These are phyloP conservation scores for Jaculus jaculus DNA, from an alignment of 2,113 vertebrate species.

Conservation along the genomic window DNA sequence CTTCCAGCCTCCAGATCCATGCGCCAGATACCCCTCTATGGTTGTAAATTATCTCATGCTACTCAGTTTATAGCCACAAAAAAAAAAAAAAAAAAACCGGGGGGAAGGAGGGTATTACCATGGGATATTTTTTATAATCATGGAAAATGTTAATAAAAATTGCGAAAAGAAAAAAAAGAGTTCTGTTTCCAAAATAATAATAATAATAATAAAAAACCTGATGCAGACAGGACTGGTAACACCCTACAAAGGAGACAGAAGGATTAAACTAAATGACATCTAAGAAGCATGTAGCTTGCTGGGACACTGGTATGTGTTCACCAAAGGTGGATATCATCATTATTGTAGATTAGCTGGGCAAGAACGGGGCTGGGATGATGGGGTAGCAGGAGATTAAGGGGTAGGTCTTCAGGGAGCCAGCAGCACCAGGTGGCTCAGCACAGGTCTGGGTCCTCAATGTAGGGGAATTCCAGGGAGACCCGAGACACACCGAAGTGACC, in stretches of 20 bases:
- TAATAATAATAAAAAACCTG: background rate
- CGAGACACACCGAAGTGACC: no score
- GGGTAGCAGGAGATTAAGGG: background rate
- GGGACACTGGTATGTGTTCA: background rate
- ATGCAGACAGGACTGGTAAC: background rate
- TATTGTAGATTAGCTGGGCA: background rate
- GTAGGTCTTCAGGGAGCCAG: no score
- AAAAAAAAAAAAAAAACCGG: no score
- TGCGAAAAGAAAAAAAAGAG: no score
- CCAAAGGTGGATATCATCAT: background rate
- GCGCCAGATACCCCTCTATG: background rate
- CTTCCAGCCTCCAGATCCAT: background rate
- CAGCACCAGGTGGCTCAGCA: no score
- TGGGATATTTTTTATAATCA: no score
- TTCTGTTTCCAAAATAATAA: no score
- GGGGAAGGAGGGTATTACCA: no score
- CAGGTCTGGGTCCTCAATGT: no score
- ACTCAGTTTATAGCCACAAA: background rate
- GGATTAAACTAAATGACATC: background rate
- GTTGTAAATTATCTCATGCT: background rate
- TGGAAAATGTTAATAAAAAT: no score
- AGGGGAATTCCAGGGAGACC: no score
- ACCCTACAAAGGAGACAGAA: background rate
- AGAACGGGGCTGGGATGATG: background rate
- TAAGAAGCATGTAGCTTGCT: background rate